Conservation (phyloP, 2,113 vertebrate genomes). For the Muntiacus muntjak region DNA sequence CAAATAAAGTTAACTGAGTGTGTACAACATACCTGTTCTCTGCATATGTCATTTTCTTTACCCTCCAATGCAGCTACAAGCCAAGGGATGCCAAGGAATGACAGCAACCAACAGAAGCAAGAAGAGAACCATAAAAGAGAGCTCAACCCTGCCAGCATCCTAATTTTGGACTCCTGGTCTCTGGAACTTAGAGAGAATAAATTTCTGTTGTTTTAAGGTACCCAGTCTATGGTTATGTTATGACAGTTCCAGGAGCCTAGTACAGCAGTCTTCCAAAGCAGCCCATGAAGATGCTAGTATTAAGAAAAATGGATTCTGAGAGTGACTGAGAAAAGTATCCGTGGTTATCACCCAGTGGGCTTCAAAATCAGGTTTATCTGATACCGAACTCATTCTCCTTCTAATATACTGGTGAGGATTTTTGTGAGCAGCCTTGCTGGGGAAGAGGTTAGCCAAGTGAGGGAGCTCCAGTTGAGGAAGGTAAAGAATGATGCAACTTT, state of each 20-base stretch:
- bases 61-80: not conserved
- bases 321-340: not conserved
- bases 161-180: not conserved
- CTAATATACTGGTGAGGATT: not conserved
- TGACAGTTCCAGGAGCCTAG: no score
- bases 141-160: not conserved
- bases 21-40: fast-evolving
- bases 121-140: not conserved
- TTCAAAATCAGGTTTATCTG: not conserved
- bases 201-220: not conserved
- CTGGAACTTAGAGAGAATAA: not conserved
- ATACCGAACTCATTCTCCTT: not conserved
- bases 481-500: not conserved
- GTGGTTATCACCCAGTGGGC: not conserved
- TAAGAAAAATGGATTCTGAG: not conserved
- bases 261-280: not conserved
- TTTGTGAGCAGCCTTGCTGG: not conserved
- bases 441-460: not conserved
- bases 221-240: not conserved
- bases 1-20: not conserved
- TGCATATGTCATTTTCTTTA: not conserved
- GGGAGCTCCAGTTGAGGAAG: not conserved
- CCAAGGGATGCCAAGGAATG: not conserved
- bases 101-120: no score
- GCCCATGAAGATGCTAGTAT: not conserved